phyloP scores from a whole-genome alignment of 2,888 invertebrate genomes.

The Orthosia cruda region DNA sequence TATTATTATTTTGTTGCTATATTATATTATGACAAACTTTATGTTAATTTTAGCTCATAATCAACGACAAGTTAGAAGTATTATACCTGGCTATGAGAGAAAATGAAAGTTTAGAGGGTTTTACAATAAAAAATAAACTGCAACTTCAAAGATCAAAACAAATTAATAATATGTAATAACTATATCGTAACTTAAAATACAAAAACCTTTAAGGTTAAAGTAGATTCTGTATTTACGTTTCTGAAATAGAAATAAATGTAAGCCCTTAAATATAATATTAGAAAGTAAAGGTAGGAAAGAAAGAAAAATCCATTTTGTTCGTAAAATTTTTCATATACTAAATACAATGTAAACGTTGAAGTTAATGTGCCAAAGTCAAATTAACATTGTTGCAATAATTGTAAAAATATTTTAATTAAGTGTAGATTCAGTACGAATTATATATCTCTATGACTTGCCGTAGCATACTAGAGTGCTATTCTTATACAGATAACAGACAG shows the following conservation, averaged over 20 bases:
- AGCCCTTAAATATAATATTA: slow-evolving; percentile 33
- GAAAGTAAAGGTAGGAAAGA: slow-evolving; percentile 35
- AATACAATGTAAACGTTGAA: slow-evolving; percentile 70
- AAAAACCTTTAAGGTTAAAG: slow-evolving; percentile 41
- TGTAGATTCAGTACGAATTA: slow-evolving; percentile 62
- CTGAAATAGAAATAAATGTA: slow-evolving; percentile 32
- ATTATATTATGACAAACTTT: slow-evolving; percentile 87
- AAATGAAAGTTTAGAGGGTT: slow-evolving; percentile 66
- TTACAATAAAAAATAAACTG: slow-evolving; percentile 20
- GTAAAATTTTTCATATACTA: slow-evolving; percentile 49
- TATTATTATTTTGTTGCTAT: slow-evolving; percentile 89
- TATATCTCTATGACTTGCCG: slow-evolving; percentile 68
- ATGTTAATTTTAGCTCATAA: slow-evolving; percentile 81
- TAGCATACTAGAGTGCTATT: slow-evolving; percentile 51
- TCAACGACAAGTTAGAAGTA: slow-evolving; percentile 75
- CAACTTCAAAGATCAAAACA: slow-evolving; percentile 30
- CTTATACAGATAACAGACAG: slow-evolving; percentile 41
- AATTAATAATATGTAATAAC: slow-evolving; percentile 25
- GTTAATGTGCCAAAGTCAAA: slow-evolving; percentile 86
- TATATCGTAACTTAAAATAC: slow-evolving; percentile 34
- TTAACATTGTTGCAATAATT: slow-evolving; percentile 83
- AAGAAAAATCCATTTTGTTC: slow-evolving; percentile 42
- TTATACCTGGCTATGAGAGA: slow-evolving; percentile 79
- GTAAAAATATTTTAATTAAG: slow-evolving; percentile 69
- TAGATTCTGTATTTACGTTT: slow-evolving; percentile 29